A percentile compares a stretch with the other conserved stretches of the same genome.
Evolutionary conservation across 2,113 vertebrate species (phyloP).

Genomic region (Planiliza haematocheilus): DNA sequence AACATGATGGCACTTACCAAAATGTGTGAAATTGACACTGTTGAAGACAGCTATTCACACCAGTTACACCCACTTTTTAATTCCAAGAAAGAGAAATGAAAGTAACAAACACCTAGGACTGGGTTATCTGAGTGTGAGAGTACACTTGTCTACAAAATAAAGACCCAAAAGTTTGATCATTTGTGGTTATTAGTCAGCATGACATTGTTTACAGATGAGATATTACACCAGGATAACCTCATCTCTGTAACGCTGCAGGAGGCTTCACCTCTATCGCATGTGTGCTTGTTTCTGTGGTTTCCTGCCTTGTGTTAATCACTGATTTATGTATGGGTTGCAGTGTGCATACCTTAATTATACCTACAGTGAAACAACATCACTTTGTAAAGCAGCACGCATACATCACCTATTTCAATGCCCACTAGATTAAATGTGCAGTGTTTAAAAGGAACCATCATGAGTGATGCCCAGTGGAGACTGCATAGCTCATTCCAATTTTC

Average conservation of each 20-base stretch:
- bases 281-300: conserved; percentile 37
- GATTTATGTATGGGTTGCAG: conserved; percentile 6
- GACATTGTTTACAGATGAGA: not conserved
- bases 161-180: too few relatives aligned
- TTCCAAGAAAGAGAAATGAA: too few relatives aligned
- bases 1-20: too few relatives aligned
- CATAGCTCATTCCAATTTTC: conserved; percentile 68
- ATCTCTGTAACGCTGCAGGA: not conserved
- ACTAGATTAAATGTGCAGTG: conserved; percentile 33
- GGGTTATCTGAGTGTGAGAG: too few relatives aligned
- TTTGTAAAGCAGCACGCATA: not conserved
- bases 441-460: conserved; percentile 49
- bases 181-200: not conserved
- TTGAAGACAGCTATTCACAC: too few relatives aligned
- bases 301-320: conserved; percentile 9
- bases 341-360: conserved; percentile 11
- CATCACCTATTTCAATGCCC: conserved; percentile 7
- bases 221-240: not conserved
- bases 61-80: too few relatives aligned
- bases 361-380: not conserved
- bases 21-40: too few relatives aligned
- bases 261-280: conserved; percentile 32
- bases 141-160: too few relatives aligned
- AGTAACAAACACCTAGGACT: too few relatives aligned
- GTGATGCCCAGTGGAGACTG: conserved; percentile 50